phyloP scores from a whole-genome alignment of 2,113 vertebrate genomes.

The Megaptera novaeangliae region DNA sequence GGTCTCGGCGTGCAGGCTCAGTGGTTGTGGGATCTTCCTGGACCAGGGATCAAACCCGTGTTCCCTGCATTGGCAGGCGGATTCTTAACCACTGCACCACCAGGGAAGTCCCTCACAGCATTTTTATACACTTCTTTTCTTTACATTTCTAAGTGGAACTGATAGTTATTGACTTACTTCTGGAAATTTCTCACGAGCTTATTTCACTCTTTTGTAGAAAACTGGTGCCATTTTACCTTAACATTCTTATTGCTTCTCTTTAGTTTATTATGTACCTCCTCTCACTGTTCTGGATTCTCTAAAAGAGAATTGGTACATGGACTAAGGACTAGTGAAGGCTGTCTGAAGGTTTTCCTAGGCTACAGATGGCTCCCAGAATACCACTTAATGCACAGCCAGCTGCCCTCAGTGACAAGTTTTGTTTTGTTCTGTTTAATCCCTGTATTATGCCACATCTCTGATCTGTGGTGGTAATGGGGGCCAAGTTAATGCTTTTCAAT shows the following conservation, averaged over 20 bases:
- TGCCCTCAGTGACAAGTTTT: neutral
- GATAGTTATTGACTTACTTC: neutral
- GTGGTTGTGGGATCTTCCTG: no score
- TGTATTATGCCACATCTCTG: neutral
- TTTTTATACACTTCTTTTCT: neutral
- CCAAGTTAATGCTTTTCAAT: neutral
- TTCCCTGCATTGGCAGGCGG: no score
- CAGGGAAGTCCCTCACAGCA: neutral
- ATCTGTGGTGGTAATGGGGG: neutral
- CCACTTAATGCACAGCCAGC: neutral
- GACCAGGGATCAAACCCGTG: no score
- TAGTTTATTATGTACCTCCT: neutral
- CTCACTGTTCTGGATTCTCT: neutral
- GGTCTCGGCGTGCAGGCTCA: no score
- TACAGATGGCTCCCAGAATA: neutral
- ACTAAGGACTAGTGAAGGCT: neutral
- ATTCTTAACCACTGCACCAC: no score
- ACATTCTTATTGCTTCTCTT: neutral
- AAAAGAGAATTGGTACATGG: neutral
- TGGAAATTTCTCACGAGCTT: neutral
- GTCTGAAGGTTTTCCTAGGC: neutral
- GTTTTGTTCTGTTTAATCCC: neutral
- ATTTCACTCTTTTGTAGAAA: conserved; percentile 15
- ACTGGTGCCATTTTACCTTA: neutral
- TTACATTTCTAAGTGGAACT: neutral